Base-by-base conservation (phyloP, 1,140 invertebrate genomes). In the Potamilus streckersoni region DNA sequence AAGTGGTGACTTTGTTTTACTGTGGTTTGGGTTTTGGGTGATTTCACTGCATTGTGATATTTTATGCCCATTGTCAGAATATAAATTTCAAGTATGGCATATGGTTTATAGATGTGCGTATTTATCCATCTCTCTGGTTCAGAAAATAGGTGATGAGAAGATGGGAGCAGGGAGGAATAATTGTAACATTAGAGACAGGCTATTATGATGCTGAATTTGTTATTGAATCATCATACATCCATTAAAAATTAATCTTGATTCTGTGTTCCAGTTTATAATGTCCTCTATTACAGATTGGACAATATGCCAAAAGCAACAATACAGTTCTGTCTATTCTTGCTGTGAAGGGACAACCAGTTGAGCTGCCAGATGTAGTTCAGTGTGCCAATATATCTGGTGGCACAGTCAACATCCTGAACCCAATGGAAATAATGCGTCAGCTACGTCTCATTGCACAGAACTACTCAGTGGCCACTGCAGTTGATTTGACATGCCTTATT, bases 391-490 rank as follows among this genome's bases (percentile, higher is more conserved):
- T 82, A 11, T 86, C 86, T 56, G 83, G 84, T 15, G 87, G 87
- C 13, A 84, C 81, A 17, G 75, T 87, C n/a, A 88, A 86, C 74
- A 78, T 85, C 14, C 78, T 88, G 0, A 84, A 86, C 61, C 85
- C 86, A 31, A 60, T 83, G n/a, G 86, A 86, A 70, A 83, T 88
- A 38, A 81, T 84, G 59, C 67, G 86, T 20, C 84, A 88, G 76
- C 72, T 88, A 20, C 78, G 86, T 1, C 68, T 83, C 16, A 86
- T 88, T 60, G 81, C 82, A 17, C 86, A 88, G 78, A 88, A 88
- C 74, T 79, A 82, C 57, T 63, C 85, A 23, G 81, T 88, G n/a
- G 86, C 86, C n/a, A 84, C 82, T 58, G 75, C 77, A 71, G 85
- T 86, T 14, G 79, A 82, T 31, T 82, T 86, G 1, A 80, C 73